Base-by-base conservation (phyloP, 2,113 vertebrate genomes). In the Mus pahari region DNA sequence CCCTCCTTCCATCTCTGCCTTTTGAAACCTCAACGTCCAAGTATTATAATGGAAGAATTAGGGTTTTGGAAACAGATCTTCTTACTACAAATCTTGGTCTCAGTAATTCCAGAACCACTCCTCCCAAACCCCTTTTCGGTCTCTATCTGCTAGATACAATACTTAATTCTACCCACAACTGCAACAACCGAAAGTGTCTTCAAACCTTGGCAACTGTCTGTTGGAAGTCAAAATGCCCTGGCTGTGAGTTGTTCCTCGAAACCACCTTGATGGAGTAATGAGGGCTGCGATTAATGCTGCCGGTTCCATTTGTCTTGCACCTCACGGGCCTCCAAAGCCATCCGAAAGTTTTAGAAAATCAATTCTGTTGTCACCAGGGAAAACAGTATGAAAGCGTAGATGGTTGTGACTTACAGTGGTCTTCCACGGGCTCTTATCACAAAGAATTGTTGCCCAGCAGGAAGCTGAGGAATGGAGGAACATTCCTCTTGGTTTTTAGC, bases 341-440 rank as follows among this genome's bases (percentile, higher is more conserved):
- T 50, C 48, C 70, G 88, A 94, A 93, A 88, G 17, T 89, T 94
- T 97, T 55, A 94, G 92, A 96, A 97, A 87, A 95, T 91, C 94
- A 68, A 22, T 95, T 94, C 81, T 90, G 19, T 64, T 28, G 66
- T 55, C 90, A 94, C 66, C 70, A 88, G 48, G 86, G 90, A 91
- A 92, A 96, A 48, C 66, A 91, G 66, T 75, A 74, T 89, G 89
- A 89, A 86, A 90, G 92, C 73, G 50, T 45, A 19, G 77, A 86
- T 68, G 88, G 13, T 36, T 0, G 0, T 91, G 95, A 94, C 73
- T 88, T 64, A 62, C 86, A 88, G 81, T 31, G 95, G 83, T 95
- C 96, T 86, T 92, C 92, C 66, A 26, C 8, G 4, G 50, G 77
- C 89, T 94, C 92, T 90, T 94, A 81, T 74, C 68, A 60, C 45